These are phyloP conservation scores for Morbakka virulenta DNA, from an alignment of 30 jellyfish, hydroid and myxozoan genomes.

Conservation along the genomic window DNA sequence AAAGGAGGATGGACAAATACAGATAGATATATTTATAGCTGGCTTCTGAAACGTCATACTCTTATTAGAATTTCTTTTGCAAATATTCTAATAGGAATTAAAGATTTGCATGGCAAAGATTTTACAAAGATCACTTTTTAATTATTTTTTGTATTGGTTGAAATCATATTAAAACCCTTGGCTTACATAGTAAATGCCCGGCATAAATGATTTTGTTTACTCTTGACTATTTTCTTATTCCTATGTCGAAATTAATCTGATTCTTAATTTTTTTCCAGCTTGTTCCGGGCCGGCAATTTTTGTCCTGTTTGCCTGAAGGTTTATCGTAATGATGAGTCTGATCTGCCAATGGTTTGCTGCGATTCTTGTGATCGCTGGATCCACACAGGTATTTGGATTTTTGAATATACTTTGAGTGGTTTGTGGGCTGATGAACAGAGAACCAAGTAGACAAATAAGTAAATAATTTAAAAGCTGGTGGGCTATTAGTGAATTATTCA, in stretches of 20 bases:
- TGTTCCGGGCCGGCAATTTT: constrained; percentile 84
- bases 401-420: not conserved
- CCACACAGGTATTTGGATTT: constrained; percentile 67
- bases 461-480: too few species aligned
- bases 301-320: constrained; percentile 93
- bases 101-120: too few species aligned
- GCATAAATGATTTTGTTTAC: not conserved
- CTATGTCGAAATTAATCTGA: not conserved
- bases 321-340: constrained; percentile 73
- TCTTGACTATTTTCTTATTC: not conserved
- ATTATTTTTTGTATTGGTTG: not conserved
- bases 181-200: not conserved
- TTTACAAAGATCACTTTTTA: too few species aligned
- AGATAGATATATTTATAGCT: too few species aligned
- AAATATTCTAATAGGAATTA: too few species aligned
- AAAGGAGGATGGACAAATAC: too few species aligned
- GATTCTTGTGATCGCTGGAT: constrained; percentile 93
- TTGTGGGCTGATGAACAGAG: too few species aligned
- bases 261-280: constrained; percentile 57
- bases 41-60: too few species aligned
- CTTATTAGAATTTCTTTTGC: too few species aligned
- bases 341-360: constrained; percentile 87
- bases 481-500: too few species aligned
- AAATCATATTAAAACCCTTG: not conserved
- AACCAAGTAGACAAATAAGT: too few species aligned